A percentile compares a stretch with the other conserved stretches of the same genome.
Conservation (phyloP, 2,888 invertebrate species). For the Hyposoter didymator region DNA sequence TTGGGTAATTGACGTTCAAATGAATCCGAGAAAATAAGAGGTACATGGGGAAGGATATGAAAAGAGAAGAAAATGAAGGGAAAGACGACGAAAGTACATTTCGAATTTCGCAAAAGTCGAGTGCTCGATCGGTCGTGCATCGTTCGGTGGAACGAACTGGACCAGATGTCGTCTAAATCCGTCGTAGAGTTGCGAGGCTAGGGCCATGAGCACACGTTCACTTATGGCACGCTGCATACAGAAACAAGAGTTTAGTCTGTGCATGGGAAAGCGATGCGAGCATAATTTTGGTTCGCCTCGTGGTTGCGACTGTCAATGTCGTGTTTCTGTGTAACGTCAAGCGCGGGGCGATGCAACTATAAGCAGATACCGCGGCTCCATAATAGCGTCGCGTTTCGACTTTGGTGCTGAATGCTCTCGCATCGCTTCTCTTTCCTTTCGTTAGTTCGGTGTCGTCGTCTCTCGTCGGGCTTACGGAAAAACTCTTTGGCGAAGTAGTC, state of each 20-base stretch:
- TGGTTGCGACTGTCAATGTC: conserved; percentile 58
- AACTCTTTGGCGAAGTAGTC: conserved; percentile 30
- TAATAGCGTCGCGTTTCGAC: background rate
- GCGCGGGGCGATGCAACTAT: conserved; percentile 1
- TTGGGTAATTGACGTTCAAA: background rate
- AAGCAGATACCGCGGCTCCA: conserved; percentile 11
- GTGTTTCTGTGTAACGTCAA: conserved; percentile 36
- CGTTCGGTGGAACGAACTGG: conserved; percentile 73
- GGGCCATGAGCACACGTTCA: conserved; percentile 4
- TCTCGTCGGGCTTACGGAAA: conserved; percentile 29
- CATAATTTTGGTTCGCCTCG: conserved; percentile 47
- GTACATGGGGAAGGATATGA: background rate
- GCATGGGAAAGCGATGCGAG: conserved; percentile 31
- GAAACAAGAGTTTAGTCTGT: background rate
- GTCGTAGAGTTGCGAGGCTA: conserved; percentile 65
- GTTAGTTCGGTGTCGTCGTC: conserved; percentile 20
- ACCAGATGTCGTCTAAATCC: conserved; percentile 81
- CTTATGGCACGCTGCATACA: background rate
- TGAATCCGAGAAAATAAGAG: background rate
- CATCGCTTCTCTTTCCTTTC: background rate
- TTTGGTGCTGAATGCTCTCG: background rate
- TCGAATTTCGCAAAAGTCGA: conserved; percentile 51
- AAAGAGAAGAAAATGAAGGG: background rate
- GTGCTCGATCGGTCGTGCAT: conserved; percentile 38
- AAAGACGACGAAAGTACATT: conserved; percentile 37